phyloP scores from a whole-genome alignment of 2,888 invertebrate species.

The Rutpela maculata region DNA sequence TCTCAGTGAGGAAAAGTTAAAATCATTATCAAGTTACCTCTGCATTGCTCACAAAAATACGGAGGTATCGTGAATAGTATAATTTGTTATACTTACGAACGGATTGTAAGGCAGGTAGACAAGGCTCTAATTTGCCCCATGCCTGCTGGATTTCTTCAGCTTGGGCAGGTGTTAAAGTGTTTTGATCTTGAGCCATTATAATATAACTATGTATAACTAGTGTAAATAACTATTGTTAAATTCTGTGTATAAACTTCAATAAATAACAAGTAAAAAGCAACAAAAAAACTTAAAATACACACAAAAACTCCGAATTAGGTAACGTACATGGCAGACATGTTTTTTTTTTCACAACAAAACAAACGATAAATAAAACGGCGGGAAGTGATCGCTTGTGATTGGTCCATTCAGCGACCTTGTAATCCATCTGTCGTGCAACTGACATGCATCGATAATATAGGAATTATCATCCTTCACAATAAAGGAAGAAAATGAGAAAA shows the following conservation, averaged over 20 bases:
- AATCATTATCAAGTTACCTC: too few relatives aligned
- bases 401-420: background rate
- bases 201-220: too few relatives aligned
- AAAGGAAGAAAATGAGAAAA: too few relatives aligned
- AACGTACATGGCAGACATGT: background rate
- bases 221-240: background rate
- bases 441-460: too few relatives aligned
- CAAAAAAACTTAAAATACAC: background rate
- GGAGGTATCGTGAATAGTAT: too few relatives aligned
- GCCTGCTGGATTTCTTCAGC: background rate
- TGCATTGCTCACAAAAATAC: too few relatives aligned
- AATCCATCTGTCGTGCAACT: too few relatives aligned
- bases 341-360: background rate
- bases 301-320: background rate
- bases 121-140: slow-evolving; percentile 35
- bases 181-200: background rate
- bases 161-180: slow-evolving; percentile 12
- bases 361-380: background rate
- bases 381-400: background rate
- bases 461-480: too few relatives aligned
- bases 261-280: background rate
- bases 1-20: too few relatives aligned
- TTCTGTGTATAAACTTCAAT: background rate
- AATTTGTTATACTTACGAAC: slow-evolving; percentile 26
- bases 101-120: slow-evolving; percentile 20